phyloP scores from a whole-genome alignment of 2,888 invertebrate genomes.

The Ormyrus pomaceus region DNA sequence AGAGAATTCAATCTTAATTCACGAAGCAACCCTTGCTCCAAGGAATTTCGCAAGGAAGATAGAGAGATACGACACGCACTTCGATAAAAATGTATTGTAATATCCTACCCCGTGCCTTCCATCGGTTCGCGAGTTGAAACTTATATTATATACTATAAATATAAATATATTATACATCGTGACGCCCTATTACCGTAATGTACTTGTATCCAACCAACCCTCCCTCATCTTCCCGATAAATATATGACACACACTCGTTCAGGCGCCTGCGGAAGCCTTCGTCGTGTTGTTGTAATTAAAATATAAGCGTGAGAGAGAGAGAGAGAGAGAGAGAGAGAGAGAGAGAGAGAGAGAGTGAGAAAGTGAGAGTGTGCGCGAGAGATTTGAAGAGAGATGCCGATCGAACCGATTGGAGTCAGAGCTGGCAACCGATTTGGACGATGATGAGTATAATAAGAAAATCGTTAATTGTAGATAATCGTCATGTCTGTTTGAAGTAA shows the following conservation, averaged over 20 bases:
- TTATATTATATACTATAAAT: slow-evolving; percentile 40
- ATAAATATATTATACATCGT: slow-evolving; percentile 50
- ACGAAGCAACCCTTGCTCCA: too few relatives aligned
- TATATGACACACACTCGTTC: slow-evolving; percentile 40
- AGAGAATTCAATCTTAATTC: too few relatives aligned
- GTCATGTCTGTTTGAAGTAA: slow-evolving; percentile 26
- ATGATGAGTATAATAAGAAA: slow-evolving; percentile 21
- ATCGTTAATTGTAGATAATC: slow-evolving; percentile 8
- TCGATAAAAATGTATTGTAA: slow-evolving; percentile 53
- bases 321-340: neutral
- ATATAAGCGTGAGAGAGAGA: neutral
- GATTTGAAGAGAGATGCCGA: neutral
- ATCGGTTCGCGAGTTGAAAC: slow-evolving; percentile 65
- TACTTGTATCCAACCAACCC: slow-evolving; percentile 41
- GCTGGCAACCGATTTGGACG: slow-evolving; percentile 28
- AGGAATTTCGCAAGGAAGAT: neutral
- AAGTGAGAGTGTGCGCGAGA: neutral
- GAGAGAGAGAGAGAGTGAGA: neutral
- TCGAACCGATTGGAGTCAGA: slow-evolving; percentile 38
- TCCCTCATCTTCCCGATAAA: slow-evolving; percentile 47
- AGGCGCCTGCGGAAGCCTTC: slow-evolving; percentile 46
- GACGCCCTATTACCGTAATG: slow-evolving; percentile 43
- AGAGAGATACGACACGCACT: slow-evolving; percentile 23
- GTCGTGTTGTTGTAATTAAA: slow-evolving; percentile 41
- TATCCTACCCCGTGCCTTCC: slow-evolving; percentile 75